Evolutionary conservation across 2,113 vertebrate species (phyloP).

Genomic region (Spheniscus mendiculus): DNA sequence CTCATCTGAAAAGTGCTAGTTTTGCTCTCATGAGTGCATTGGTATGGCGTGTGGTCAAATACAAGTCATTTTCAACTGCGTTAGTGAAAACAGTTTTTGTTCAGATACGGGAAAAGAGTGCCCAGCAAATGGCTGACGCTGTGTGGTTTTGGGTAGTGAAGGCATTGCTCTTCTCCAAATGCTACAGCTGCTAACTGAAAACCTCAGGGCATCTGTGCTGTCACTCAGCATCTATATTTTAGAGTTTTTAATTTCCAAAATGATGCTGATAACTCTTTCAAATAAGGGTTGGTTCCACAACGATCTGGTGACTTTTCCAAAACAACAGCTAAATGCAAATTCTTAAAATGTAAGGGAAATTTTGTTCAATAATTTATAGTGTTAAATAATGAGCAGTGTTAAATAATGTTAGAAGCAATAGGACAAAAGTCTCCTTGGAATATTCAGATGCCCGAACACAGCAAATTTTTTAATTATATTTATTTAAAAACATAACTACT

Average conservation of each 20-base stretch:
- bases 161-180: not conserved
- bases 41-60: not conserved
- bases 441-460: not conserved
- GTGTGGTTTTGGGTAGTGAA: not conserved
- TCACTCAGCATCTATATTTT: conserved; percentile 25
- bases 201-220: not conserved
- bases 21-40: not conserved
- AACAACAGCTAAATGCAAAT: not conserved
- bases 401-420: not conserved
- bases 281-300: not conserved
- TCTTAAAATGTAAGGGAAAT: not conserved
- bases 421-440: not conserved
- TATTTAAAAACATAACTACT: not conserved
- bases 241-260: not conserved
- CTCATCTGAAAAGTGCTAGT: not conserved
- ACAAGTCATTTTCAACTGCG: not conserved
- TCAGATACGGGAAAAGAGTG: not conserved
- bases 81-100: not conserved
- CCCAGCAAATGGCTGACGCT: not conserved
- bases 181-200: conserved; percentile 35
- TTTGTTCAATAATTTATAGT: not conserved
- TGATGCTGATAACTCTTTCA: not conserved
- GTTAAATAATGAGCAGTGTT: not conserved
- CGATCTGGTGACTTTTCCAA: not conserved
- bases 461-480: not conserved